Conservation (phyloP, 2,113 vertebrate species). For the Fulica atra region DNA sequence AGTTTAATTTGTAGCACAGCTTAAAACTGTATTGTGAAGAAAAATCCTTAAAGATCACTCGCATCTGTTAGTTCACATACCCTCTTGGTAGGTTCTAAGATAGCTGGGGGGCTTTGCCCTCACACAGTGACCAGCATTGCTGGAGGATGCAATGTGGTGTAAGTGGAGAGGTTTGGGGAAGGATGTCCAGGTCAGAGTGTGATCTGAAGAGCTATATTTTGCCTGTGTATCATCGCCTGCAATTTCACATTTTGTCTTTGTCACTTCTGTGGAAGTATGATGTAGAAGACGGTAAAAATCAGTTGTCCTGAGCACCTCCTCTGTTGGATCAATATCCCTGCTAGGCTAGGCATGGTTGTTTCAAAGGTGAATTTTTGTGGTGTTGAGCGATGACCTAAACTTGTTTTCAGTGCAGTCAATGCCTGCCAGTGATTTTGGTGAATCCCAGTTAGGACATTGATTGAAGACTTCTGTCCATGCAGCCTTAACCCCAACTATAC, state of each 20-base stretch:
- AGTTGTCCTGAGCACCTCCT: not conserved
- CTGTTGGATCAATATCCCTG: not conserved
- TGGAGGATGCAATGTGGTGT: not conserved
- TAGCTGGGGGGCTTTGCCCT: not conserved
- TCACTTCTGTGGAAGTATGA: not conserved
- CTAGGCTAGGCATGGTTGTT: not conserved
- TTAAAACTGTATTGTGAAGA: not conserved
- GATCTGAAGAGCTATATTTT: not conserved
- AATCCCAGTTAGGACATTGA: not conserved
- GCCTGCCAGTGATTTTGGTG: not conserved
- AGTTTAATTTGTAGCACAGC: not conserved
- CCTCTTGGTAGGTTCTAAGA: not conserved
- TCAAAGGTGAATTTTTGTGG: not conserved
- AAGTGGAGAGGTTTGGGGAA: not conserved
- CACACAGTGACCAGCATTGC: accelerated
- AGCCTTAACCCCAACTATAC: not conserved
- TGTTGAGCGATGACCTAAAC: not conserved
- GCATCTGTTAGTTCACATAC: not conserved
- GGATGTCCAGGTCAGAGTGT: not conserved
- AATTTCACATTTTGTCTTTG: not conserved
- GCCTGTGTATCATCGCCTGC: not conserved
- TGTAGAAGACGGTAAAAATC: not conserved
- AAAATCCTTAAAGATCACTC: not conserved
- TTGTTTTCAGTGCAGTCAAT: not conserved
- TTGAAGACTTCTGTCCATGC: not conserved